Conservation (phyloP, 2,797 vertebrate genomes). For the Carduelis carduelis region DNA sequence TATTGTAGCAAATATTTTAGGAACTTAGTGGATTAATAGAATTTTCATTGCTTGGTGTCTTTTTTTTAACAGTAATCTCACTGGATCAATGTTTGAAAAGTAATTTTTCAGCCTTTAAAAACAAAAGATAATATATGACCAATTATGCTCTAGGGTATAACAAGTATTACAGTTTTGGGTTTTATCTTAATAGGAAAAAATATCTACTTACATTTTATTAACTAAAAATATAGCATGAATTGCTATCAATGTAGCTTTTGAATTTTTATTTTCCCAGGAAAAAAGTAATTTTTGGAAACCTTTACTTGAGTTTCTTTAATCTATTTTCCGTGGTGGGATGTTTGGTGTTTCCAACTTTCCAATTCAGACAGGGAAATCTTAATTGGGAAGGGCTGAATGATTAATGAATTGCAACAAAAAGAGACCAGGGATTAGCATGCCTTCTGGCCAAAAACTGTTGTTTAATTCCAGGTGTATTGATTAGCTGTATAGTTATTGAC, state of each 20-base stretch:
- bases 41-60: slow-evolving; percentile 43
- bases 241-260: not conserved
- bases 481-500: slow-evolving; percentile 78
- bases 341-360: slow-evolving; percentile 9
- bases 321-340: not conserved
- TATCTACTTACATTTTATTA: slow-evolving; percentile 58
- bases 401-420: slow-evolving; percentile 72
- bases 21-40: slow-evolving; percentile 60
- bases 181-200: slow-evolving; percentile 65
- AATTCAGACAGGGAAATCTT: not conserved
- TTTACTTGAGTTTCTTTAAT: not conserved
- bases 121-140: slow-evolving; percentile 55
- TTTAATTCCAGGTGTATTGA: slow-evolving; percentile 79
- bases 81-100: slow-evolving; percentile 63
- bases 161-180: slow-evolving; percentile 43
- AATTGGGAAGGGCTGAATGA: slow-evolving; percentile 45
- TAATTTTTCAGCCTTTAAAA: slow-evolving; percentile 57
- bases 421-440: slow-evolving; percentile 60
- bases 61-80: slow-evolving; percentile 38
- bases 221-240: slow-evolving; percentile 26
- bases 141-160: slow-evolving; percentile 44
- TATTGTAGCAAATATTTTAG: slow-evolving; percentile 65
- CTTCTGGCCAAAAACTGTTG: slow-evolving; percentile 71
- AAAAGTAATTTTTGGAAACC: not conserved
- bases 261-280: slow-evolving; percentile 25